phyloP scores from a whole-genome alignment of 2,888 invertebrate genomes.

The Ormyrus pomaceus region DNA sequence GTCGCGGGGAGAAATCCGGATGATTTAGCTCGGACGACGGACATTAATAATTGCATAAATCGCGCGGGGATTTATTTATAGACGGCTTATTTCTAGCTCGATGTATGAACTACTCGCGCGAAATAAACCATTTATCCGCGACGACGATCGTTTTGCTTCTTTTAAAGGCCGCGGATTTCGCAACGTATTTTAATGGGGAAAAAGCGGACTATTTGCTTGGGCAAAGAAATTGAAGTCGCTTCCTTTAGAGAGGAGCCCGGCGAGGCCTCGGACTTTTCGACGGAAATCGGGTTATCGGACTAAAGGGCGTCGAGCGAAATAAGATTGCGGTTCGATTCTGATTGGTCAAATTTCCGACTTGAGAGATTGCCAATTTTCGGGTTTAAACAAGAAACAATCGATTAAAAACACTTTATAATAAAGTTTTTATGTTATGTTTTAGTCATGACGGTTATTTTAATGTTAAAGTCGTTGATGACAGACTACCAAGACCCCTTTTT shows the following conservation, averaged over 20 bases:
- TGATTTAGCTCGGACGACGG: conserved; percentile 37
- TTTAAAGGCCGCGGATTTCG: background rate
- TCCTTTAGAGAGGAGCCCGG: too few species aligned
- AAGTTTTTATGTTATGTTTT: too few species aligned
- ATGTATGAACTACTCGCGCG: background rate
- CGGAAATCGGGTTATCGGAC: conserved; percentile 22
- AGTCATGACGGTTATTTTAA: too few species aligned
- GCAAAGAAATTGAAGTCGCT: background rate
- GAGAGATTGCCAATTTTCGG: too few species aligned
- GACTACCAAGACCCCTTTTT: too few species aligned
- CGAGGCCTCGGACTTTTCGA: too few species aligned
- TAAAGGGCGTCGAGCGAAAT: background rate
- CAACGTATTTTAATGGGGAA: background rate
- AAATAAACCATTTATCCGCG: conserved; percentile 41
- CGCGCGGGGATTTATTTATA: conserved; percentile 18
- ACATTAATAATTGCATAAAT: conserved; percentile 45
- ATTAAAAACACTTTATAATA: too few species aligned
- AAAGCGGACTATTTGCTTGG: conserved; percentile 11
- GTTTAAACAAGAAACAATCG: too few species aligned
- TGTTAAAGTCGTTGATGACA: too few species aligned
- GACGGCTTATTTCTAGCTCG: conserved; percentile 28
- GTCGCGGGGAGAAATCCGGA: background rate
- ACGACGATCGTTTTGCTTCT: background rate
- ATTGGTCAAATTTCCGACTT: too few species aligned
- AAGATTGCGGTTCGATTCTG: too few species aligned